Percentiles rank a stretch among this genome's conserved stretches.
phyloP scores from a whole-genome alignment of 2,888 invertebrate genomes.

The Himalopsyche anomala region DNA sequence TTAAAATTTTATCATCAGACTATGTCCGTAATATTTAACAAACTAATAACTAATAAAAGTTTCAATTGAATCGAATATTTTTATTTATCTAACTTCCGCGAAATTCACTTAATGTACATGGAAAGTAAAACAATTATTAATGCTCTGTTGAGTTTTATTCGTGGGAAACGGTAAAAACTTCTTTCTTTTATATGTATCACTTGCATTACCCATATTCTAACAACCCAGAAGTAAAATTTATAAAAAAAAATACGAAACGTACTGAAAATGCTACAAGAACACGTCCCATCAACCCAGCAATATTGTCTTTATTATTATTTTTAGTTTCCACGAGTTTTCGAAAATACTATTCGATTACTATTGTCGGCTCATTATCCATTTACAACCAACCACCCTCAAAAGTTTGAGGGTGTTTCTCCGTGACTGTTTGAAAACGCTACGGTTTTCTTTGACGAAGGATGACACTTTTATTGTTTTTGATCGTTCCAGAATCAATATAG shows the following conservation, averaged over 20 bases:
- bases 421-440: background rate
- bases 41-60: background rate
- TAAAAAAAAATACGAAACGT: background rate
- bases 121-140: background rate
- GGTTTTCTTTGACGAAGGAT: conserved; percentile 57
- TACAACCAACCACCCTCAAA: background rate
- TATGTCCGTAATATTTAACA: too few relatives aligned
- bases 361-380: background rate
- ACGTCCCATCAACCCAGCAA: background rate
- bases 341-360: conserved; percentile 16
- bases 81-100: background rate
- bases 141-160: conserved; percentile 15
- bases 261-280: background rate
- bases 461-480: conserved; percentile 64
- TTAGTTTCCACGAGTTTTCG: background rate
- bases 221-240: background rate
- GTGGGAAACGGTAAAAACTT: background rate
- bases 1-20: too few relatives aligned
- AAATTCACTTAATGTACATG: background rate
- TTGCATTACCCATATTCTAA: conserved; percentile 4
- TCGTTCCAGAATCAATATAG: conserved; percentile 49
- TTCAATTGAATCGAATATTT: background rate
- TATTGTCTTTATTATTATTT: background rate
- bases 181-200: background rate
- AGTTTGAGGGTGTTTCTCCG: background rate